phyloP scores from a whole-genome alignment of 2,113 vertebrate species.

The Lophochroa leadbeateri region DNA sequence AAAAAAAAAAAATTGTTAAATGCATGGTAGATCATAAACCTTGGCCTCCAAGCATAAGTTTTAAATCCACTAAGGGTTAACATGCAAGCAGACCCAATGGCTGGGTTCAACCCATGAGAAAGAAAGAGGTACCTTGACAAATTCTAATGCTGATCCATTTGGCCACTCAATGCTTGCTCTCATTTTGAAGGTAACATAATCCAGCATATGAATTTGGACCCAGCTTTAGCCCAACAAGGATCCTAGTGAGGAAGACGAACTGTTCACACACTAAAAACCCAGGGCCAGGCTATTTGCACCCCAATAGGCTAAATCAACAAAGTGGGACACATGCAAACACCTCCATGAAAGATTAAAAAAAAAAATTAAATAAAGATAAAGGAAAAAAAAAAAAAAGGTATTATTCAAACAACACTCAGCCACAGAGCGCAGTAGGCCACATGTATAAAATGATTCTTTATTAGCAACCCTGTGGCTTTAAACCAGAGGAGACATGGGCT shows the following conservation, averaged over 20 bases:
- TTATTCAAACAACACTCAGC: neutral
- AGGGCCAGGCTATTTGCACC: neutral
- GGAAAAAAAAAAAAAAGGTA: neutral
- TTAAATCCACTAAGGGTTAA: neutral
- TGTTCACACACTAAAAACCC: neutral
- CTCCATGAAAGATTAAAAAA: neutral
- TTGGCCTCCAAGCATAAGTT: rapidly evolving
- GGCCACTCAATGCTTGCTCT: neutral
- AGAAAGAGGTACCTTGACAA: neutral
- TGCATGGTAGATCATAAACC: neutral
- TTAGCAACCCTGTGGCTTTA: conserved; percentile 19
- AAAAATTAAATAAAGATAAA: neutral
- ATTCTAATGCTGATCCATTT: neutral
- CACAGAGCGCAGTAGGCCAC: neutral
- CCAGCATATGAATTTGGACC: neutral
- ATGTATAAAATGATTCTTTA: neutral
- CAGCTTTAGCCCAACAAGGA: neutral
- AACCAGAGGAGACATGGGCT: conserved; percentile 47
- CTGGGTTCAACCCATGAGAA: neutral
- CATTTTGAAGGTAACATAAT: neutral
- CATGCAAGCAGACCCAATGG: neutral
- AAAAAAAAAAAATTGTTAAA: neutral
- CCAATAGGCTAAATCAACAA: neutral
- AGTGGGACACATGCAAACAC: neutral
- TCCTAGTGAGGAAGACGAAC: neutral